These are phyloP conservation scores for Falco rusticolus DNA, from an alignment of 2,797 vertebrate genomes.

Conservation along the genomic window DNA sequence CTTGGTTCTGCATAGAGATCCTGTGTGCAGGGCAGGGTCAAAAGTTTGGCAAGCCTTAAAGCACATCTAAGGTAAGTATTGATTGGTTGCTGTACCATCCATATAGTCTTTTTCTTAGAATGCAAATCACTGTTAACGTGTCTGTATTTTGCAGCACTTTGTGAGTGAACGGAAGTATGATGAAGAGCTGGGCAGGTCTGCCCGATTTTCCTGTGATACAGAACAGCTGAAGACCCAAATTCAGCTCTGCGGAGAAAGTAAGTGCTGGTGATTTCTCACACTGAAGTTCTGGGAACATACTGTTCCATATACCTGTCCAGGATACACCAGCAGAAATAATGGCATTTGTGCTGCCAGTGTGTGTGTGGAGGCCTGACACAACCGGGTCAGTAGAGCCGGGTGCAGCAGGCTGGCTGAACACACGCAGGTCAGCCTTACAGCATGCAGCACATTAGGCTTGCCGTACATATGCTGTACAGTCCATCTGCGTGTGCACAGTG, in stretches of 20 bases:
- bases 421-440: background rate
- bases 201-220: constrained; percentile 80
- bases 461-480: background rate
- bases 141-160: constrained; percentile 75
- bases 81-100: background rate
- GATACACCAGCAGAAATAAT: background rate
- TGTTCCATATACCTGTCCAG: background rate
- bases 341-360: background rate
- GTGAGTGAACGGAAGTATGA: constrained; percentile 84
- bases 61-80: background rate
- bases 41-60: background rate
- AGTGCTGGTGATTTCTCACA: constrained; percentile 49
- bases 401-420: background rate
- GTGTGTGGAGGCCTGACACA: background rate
- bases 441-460: background rate
- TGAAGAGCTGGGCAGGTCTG: constrained; percentile 81
- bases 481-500: background rate
- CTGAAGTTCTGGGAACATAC: background rate
- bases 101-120: background rate
- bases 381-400: background rate
- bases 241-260: constrained; percentile 82
- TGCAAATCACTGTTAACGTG: background rate
- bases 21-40: background rate
- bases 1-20: background rate
- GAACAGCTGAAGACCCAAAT: constrained; percentile 80